Base-by-base conservation (phyloP, 2,888 invertebrate genomes). In the Perdita meconis region DNA sequence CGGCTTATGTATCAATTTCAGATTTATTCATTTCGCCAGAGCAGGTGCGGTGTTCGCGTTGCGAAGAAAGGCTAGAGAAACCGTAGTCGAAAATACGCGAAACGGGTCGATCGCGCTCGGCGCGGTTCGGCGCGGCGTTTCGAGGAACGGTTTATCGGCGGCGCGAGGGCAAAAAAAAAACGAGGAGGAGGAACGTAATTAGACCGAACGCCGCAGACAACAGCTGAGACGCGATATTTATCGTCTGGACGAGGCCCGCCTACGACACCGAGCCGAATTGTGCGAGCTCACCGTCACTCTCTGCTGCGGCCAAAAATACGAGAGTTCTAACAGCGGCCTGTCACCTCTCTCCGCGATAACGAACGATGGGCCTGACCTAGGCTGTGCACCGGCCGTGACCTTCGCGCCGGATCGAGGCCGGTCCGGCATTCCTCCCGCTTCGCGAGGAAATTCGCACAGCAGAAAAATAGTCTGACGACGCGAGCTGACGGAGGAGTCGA, bases 351-450 rank as follows among this genome's bases (percentile, higher is more conserved):
- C 88, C 82, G 83, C 86, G 87, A 88, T 88, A 87, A 89, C 86
- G 83, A 87, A 85, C 88, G 88, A 90, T 90, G 90, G 90, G 90
- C 90, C 91, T 91, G 91, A 91, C 91, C 91, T 91, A 91, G 91
- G 91, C 89, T 89, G 84, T 86, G 82, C 87, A 87, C 78, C 86
- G 89, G 86, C 89, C 89, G 86, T 91, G 91, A 91, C 91, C 91
- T 91, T 90, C 88, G 87, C 76, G 77, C 80, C 83, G 80, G 82
- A 86, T 87, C 82, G 84, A 86, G 85, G 81, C 85, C 85, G 86
- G 82, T 85, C 81, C 85, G 69, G 76, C 80, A 82, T 80, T 84
- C 78, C 61, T 70, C 53, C 76, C 6, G 6, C 30, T 30, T 30
- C 71, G 78, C 69, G n/a, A n/a, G 80, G 76, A 83, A 85, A 84